Evolutionary conservation across 2,113 vertebrate species (phyloP), one percentile per base, ranked within the genome.

Genomic region (Dissostichus mawsoni): DNA sequence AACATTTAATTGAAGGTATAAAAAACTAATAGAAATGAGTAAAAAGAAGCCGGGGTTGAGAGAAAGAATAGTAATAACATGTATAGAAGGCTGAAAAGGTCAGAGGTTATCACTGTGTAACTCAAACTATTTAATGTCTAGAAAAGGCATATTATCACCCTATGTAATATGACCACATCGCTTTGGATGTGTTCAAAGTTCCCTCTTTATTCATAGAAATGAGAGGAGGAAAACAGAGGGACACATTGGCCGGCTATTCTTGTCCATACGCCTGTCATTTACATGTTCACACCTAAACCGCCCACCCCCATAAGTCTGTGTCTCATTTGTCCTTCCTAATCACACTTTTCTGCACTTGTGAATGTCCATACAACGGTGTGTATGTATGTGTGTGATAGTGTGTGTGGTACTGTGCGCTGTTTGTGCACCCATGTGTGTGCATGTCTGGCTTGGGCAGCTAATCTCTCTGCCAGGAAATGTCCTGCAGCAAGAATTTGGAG

Each of bases 271-370:
- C 84, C 92, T 91, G 92, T 92, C 92, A 91, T 86, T 87, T 80
- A 79, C 87, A 91, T 90, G 90, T 92, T 93, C 90, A 87, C 90
- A 92, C 90, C 82, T 83, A 50, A 84, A 78, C 72, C 70, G 73
- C 56, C 76, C 90, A 64, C 88, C 84, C 81, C 76, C 82, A 59
- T 65, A 23, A 76, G 81, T 69, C 87, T 86, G 83, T 67, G 82
- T 76, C 76, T 69, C 79, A 79, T 88, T 89, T 81, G 86, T 89
- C 80, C 81, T 63, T 52, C 78, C 68, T 67, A 44, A 48, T 62
- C 57, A 78, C 77, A 88, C 78, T 44, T 70, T 82, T 81, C 29
- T 76, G 72, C 68, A 47, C 76, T 68, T 36, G 23, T 52, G 63
- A 66, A 29, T 44, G 57, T 52, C 14, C 2, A 5, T 80, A 61